Conservation (phyloP, 1,140 invertebrate genomes). For the Brachionus asplanchnoidis region DNA sequence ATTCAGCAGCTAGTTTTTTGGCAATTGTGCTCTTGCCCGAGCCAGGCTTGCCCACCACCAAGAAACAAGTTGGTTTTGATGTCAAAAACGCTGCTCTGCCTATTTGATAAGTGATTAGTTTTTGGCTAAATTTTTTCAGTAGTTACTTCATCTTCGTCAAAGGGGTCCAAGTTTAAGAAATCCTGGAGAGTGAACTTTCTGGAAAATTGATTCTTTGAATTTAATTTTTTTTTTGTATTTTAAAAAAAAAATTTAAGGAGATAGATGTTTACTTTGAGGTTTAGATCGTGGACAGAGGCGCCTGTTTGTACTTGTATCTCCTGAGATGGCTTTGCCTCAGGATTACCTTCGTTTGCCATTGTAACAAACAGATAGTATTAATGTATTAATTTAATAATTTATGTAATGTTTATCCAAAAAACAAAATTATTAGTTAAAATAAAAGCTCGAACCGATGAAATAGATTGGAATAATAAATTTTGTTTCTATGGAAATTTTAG, state of each 20-base stretch:
- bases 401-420: neutral
- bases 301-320: slow-evolving; percentile 8
- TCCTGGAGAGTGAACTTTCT: neutral
- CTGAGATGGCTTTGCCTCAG: neutral
- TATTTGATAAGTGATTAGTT: slow-evolving; percentile 42
- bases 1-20: slow-evolving; percentile 52
- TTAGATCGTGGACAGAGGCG: neutral
- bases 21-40: slow-evolving; percentile 54
- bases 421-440: neutral
- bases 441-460: neutral
- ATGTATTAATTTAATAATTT: neutral
- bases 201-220: neutral
- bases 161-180: neutral
- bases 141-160: slow-evolving; percentile 38
- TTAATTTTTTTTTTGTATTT: neutral
- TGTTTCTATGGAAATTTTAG: neutral
- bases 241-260: neutral
- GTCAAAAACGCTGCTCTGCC: slow-evolving; percentile 52
- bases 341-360: neutral
- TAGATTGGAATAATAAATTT: neutral
- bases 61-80: slow-evolving; percentile 57
- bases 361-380: neutral
- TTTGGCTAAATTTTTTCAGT: neutral
- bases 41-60: slow-evolving; percentile 56
- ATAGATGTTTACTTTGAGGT: neutral